Conservation (phyloP, 2,113 vertebrate species). For the Terrapene triunguis region DNA sequence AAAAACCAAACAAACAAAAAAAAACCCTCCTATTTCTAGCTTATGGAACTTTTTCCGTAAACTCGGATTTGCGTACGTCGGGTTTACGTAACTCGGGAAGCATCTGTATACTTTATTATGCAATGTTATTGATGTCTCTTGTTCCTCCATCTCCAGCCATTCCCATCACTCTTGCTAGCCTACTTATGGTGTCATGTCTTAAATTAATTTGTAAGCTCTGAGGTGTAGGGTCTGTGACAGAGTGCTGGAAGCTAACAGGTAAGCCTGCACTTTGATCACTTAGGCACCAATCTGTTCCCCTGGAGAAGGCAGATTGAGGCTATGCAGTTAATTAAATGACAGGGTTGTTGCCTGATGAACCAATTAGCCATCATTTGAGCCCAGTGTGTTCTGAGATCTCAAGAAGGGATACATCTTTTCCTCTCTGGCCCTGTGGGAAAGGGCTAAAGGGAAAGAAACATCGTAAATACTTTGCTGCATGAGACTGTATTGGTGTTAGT, state of each 20-base stretch:
- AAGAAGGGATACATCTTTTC: neutral
- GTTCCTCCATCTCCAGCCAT: neutral
- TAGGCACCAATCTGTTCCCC: neutral
- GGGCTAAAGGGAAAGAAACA: neutral
- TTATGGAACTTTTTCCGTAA: too few relatives aligned
- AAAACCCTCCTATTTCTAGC: too few relatives aligned
- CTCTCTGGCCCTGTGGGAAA: neutral
- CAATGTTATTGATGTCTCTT: neutral
- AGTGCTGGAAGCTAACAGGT: neutral
- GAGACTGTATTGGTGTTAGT: neutral
- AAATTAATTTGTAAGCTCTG: neutral
- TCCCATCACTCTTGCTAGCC: neutral
- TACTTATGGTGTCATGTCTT: neutral
- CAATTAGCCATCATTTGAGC: neutral
- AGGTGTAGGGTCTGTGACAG: neutral
- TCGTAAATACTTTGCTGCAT: neutral
- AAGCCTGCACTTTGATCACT: neutral
- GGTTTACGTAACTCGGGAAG: too few relatives aligned
- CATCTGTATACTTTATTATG: neutral
- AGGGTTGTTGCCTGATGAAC: neutral
- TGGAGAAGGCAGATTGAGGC: neutral
- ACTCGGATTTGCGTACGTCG: too few relatives aligned
- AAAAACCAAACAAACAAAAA: too few relatives aligned
- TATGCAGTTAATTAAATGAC: neutral
- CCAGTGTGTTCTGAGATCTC: neutral